A percentile compares a stretch with the other conserved stretches of the same genome.
phyloP scores from a whole-genome alignment of 2,888 invertebrate species.

The Apotomis turbidana region DNA sequence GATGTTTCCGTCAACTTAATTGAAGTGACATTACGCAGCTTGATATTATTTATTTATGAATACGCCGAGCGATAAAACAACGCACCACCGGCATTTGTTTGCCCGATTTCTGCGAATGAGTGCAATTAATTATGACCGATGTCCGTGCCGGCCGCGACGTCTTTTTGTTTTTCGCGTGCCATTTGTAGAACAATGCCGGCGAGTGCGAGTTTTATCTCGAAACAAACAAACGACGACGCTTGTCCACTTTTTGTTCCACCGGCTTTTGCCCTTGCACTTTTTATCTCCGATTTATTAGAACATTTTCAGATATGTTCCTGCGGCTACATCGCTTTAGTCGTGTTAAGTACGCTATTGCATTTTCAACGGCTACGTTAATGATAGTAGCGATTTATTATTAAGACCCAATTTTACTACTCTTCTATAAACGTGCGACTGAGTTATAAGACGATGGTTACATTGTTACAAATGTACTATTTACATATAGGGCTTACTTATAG shows the following conservation, averaged over 20 bases:
- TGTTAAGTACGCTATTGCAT: constrained; percentile 46
- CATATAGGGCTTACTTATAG: constrained; percentile 53
- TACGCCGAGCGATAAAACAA: constrained; percentile 70
- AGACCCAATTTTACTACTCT: constrained; percentile 45
- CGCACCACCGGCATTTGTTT: constrained; percentile 67
- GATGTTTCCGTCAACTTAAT: constrained; percentile 53
- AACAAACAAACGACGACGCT: constrained; percentile 65
- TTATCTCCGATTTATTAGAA: constrained; percentile 64
- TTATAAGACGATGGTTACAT: constrained; percentile 49
- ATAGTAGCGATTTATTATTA: constrained; percentile 51
- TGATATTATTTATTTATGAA: constrained; percentile 70
- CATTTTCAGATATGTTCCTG: constrained; percentile 59
- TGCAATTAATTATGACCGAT: constrained; percentile 78
- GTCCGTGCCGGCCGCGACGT: constrained; percentile 53
- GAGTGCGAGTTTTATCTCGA: constrained; percentile 71
- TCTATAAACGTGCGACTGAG: constrained; percentile 18
- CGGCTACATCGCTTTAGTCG: constrained; percentile 54
- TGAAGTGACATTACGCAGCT: constrained; percentile 54
- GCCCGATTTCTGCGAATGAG: constrained; percentile 74
- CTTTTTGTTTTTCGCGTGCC: constrained; percentile 74
- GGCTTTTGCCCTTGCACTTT: constrained; percentile 51
- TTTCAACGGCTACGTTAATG: constrained; percentile 46
- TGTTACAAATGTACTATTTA: constrained; percentile 58
- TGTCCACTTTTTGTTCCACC: constrained; percentile 64
- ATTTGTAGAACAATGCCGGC: constrained; percentile 78